phyloP scores from a whole-genome alignment of 2,113 vertebrate species.

The Calcarius ornatus region DNA sequence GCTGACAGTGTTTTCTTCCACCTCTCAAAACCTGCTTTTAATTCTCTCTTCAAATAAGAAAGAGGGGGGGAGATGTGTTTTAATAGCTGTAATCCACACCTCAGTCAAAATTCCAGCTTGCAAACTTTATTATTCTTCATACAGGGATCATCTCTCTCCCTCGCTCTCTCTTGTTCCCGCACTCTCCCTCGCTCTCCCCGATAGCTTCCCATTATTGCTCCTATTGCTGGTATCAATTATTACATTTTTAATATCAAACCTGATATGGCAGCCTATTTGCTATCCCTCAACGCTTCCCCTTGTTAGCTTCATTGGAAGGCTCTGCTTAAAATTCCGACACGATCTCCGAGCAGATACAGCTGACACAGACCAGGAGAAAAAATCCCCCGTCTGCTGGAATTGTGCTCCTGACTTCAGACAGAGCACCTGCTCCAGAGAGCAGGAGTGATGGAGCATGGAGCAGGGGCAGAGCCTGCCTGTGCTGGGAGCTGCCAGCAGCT shows the following conservation, averaged over 20 bases:
- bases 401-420: background rate
- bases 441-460: background rate
- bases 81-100: constrained; percentile 88
- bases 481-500: background rate
- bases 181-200: constrained; percentile 65
- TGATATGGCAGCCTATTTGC: constrained; percentile 12
- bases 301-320: constrained; percentile 1
- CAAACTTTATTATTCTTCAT: constrained; percentile 82
- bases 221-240: constrained; percentile 49
- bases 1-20: constrained; percentile 91
- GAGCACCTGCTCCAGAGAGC: background rate
- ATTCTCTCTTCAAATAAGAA: constrained; percentile 84
- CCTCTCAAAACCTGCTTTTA: constrained; percentile 88
- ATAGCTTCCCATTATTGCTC: constrained; percentile 24
- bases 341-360: background rate
- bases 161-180: constrained; percentile 37
- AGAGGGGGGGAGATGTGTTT: constrained; percentile 81
- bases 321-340: background rate
- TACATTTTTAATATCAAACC: constrained; percentile 43
- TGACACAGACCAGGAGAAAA: background rate
- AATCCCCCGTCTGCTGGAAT: background rate
- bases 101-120: constrained; percentile 82
- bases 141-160: constrained; percentile 53
- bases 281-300: constrained; percentile 6
- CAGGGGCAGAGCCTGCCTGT: background rate